Evolutionary conservation across 2,888 invertebrate species (phyloP), one percentile per base, ranked within the genome.

Genomic region (Ornithoptera priamus): DNA sequence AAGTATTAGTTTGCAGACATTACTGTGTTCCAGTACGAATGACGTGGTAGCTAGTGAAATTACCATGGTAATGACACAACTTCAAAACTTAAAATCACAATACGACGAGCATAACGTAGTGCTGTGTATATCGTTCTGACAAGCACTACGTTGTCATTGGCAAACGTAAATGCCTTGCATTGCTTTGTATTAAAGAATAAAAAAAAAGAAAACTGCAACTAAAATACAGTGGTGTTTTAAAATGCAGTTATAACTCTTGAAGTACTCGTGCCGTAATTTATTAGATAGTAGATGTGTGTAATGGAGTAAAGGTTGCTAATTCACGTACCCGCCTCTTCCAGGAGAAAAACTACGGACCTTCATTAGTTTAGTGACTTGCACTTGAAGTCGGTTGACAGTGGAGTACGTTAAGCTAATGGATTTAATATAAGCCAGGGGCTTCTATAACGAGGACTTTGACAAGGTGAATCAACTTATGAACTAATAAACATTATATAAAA

Each of bases 351-450:
- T 81, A 78, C 75, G 72, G 73, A 65, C 75, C 79, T 84, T 87
- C 88, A 89, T 89, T 88, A 85, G 85, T 87, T 82, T 80, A 77
- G 83, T 90, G 90, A 89, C 89, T 90, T 88, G 90, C 88, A 85
- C 78, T 77, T 78, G 73, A 76, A 75, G 68, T 72, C 70, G 67
- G 67, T 70, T 72, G 68, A 69, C 70, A 72, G 70, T 74, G 72
- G 77, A 74, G 72, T 76, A 77, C 78, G 78, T 77, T 78, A 75
- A 75, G 77, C 75, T 84, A 86, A 86, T 85, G 83, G 80, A 78
- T 77, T 77, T 80, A 72, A 73, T 74, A 71, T 68, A 72, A 72
- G 70, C 62, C 73, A 71, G 65, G 59, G 65, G 67, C 62, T 67
- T 46, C 22, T 36, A 65, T 42, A 46, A 57, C 15, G 24, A 56